These are phyloP conservation scores for Rhinogobio ventralis DNA, from an alignment of 2,797 vertebrate species.

Conservation along the genomic window DNA sequence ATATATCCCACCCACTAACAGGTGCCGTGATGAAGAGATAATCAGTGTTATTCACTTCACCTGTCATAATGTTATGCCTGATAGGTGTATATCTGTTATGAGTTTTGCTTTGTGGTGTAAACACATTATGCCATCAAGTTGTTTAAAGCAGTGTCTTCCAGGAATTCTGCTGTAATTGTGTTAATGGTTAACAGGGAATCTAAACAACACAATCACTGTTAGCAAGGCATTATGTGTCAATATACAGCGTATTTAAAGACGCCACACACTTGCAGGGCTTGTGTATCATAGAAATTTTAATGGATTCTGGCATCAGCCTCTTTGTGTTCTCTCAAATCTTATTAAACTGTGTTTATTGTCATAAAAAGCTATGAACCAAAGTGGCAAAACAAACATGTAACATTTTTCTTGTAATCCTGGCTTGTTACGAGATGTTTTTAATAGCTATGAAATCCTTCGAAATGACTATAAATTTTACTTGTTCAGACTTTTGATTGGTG, in stretches of 20 bases:
- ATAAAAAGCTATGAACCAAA: conserved; percentile 41
- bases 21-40: no score
- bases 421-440: conserved; percentile 58
- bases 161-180: conserved; percentile 1
- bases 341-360: conserved; percentile 37
- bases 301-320: conserved; percentile 3
- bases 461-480: conserved; percentile 70
- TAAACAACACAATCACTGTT: background rate
- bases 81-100: background rate
- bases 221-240: conserved; percentile 19
- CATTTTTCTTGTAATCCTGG: conserved; percentile 54
- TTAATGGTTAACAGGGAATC: background rate
- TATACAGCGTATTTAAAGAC: background rate
- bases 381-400: conserved; percentile 57
- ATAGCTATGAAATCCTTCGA: conserved; percentile 61
- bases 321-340: conserved; percentile 1
- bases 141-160: background rate
- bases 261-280: background rate
- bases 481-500: conserved; percentile 61
- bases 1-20: no score
- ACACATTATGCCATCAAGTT: background rate
- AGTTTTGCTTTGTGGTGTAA: background rate
- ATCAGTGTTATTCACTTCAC: no score
- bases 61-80: no score
- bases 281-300: background rate